Evolutionary conservation across 2,888 invertebrate genomes (phyloP).

Genomic region (Cheilosia urbana): DNA sequence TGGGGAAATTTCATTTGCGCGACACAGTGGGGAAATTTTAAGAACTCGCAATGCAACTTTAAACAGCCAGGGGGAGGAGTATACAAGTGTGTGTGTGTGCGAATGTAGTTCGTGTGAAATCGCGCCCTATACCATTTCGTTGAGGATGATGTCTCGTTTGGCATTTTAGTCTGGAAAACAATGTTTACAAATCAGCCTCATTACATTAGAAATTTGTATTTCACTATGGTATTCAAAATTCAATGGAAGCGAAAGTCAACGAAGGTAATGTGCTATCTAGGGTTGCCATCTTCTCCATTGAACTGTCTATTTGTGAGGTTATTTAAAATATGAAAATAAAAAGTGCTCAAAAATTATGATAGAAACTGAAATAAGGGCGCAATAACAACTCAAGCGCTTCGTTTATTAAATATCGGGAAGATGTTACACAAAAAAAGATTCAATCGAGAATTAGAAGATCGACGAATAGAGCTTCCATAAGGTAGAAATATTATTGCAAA

Average conservation of each 20-base stretch:
- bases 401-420: too few relatives aligned
- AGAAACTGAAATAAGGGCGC: too few relatives aligned
- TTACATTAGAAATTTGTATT: conserved; percentile 24
- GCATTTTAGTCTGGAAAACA: conserved; percentile 4
- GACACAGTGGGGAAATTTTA: conserved; percentile 12
- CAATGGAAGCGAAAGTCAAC: not conserved
- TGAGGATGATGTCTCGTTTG: conserved; percentile 8
- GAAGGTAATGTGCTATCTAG: not conserved
- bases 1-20: conserved; percentile 42
- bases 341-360: too few relatives aligned
- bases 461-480: too few relatives aligned
- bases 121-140: conserved; percentile 14
- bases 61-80: not conserved
- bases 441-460: too few relatives aligned
- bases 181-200: conserved; percentile 52
- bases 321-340: too few relatives aligned
- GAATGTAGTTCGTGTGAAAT: not conserved
- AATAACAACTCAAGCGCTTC: not conserved
- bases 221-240: not conserved
- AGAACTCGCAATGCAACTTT: conserved; percentile 10
- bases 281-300: not conserved
- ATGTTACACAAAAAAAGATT: too few relatives aligned
- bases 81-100: not conserved
- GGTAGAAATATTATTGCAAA: too few relatives aligned
- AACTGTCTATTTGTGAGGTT: too few relatives aligned